A percentile compares a stretch with the other conserved stretches of the same genome.
phyloP scores from a whole-genome alignment of 2,888 invertebrate genomes.

The Netelia inedita region DNA sequence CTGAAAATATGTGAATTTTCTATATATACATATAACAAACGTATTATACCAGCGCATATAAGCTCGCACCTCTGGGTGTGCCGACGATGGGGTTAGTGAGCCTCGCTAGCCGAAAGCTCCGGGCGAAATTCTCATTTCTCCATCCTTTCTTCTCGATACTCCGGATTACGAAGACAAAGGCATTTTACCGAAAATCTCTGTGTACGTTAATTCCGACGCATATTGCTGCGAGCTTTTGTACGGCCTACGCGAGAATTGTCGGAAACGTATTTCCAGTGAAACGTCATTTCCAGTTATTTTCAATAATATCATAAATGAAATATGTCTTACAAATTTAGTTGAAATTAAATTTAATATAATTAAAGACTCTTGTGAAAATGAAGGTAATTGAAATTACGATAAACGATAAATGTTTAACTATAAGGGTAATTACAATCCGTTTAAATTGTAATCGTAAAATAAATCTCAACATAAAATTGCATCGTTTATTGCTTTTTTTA shows the following conservation, averaged over 20 bases:
- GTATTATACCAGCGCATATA: slow-evolving; percentile 23
- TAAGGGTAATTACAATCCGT: no score
- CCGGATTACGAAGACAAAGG: neutral
- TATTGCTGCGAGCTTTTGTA: neutral
- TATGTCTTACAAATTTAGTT: no score
- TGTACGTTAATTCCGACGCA: neutral
- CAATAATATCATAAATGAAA: neutral
- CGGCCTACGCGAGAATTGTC: neutral
- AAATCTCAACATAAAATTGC: no score
- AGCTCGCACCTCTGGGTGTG: slow-evolving; percentile 42
- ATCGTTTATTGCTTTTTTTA: no score
- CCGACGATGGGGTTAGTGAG: slow-evolving; percentile 34
- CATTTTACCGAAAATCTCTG: neutral
- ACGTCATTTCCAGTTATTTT: neutral
- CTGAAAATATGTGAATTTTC: slow-evolving; percentile 1
- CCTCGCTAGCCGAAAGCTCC: slow-evolving; percentile 8
- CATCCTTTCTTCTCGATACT: slow-evolving; percentile 26
- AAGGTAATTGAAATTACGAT: no score
- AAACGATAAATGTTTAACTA: no score
- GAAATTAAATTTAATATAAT: no score
- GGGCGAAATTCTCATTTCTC: slow-evolving; percentile 24
- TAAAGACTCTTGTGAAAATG: no score
- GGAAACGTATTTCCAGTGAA: neutral
- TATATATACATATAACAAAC: slow-evolving; percentile 10
- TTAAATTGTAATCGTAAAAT: no score